Conservation (phyloP, 2,797 vertebrate genomes). For the Helostoma temminkii region DNA sequence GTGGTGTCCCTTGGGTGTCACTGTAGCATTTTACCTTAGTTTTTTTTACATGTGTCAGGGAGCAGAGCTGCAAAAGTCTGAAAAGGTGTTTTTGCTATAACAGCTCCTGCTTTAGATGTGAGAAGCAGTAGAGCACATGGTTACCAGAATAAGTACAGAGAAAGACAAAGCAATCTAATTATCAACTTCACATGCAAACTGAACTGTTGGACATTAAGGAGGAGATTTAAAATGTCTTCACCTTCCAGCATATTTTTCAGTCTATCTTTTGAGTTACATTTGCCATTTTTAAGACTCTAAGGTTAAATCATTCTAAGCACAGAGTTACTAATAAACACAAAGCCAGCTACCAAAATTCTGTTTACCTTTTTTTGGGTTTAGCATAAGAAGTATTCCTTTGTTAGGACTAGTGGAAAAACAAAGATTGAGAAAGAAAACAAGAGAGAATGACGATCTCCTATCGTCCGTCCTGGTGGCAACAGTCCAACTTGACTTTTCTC, state of each 20-base stretch:
- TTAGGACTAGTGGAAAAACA: constrained; percentile 11
- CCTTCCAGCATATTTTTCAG: not conserved
- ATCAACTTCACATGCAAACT: not conserved
- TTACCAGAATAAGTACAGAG: constrained; percentile 17
- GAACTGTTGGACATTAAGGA: not conserved
- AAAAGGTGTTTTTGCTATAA: constrained; percentile 17
- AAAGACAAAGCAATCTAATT: not conserved
- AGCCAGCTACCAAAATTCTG: constrained; percentile 18
- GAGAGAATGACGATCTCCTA: constrained; percentile 33
- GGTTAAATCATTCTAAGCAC: not conserved
- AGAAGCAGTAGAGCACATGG: constrained; percentile 3
- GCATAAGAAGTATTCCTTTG: constrained; percentile 34
- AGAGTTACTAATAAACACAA: constrained; percentile 20
- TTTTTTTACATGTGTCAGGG: constrained; percentile 15
- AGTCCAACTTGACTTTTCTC: constrained; percentile 55
- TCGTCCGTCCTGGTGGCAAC: constrained; percentile 28
- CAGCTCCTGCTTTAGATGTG: not conserved
- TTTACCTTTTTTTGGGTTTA: constrained; percentile 62
- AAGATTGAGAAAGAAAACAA: constrained; percentile 14
- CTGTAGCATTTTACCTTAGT: constrained; percentile 56
- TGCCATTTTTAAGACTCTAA: not conserved
- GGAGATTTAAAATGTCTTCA: not conserved
- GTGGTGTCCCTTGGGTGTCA: constrained; percentile 30
- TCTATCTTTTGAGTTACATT: not conserved
- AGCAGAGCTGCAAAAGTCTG: constrained; percentile 17